Conservation (phyloP, 2,113 vertebrate species). For the Festucalex cinctus region DNA sequence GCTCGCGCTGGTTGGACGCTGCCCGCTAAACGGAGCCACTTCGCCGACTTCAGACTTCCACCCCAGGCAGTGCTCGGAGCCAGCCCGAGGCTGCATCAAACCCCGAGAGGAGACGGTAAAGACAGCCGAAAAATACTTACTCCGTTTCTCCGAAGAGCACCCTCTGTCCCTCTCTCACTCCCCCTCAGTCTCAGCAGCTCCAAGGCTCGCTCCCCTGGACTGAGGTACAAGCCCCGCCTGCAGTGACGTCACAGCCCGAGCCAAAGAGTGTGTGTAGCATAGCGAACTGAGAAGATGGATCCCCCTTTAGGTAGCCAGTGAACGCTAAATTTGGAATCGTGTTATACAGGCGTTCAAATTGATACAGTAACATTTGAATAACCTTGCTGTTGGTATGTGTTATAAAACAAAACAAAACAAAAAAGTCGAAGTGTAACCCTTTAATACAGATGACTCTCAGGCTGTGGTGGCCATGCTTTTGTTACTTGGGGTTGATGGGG, state of each 20-base stretch:
- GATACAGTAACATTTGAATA: not conserved
- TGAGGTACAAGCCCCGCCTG: constrained; percentile 69
- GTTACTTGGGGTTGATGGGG: too few relatives aligned
- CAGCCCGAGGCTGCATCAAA: not conserved
- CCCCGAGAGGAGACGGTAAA: constrained; percentile 1
- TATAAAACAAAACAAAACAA: too few relatives aligned
- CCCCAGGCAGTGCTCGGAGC: too few relatives aligned
- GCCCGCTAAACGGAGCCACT: constrained; percentile 22
- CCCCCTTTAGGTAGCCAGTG: not conserved
- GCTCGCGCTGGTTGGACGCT: constrained; percentile 22
- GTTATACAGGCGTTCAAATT: not conserved
- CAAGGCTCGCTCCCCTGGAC: constrained; percentile 69
- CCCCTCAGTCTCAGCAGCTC: constrained; percentile 71
- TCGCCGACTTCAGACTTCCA: not conserved
- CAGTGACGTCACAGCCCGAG: constrained; percentile 62
- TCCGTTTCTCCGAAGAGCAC: constrained; percentile 59
- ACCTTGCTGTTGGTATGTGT: too few relatives aligned
- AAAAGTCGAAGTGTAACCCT: too few relatives aligned
- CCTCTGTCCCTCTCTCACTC: constrained; percentile 60
- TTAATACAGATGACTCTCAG: too few relatives aligned
- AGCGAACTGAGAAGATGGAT: constrained; percentile 40
- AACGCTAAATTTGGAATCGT: constrained; percentile 2
- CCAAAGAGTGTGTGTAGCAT: constrained; percentile 12
- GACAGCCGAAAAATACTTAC: constrained; percentile 58
- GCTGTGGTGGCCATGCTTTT: too few relatives aligned